A percentile compares a stretch with the other conserved stretches of the same genome.
Conservation (phyloP, 1,140 invertebrate genomes). For the Hormaphis cornu region DNA sequence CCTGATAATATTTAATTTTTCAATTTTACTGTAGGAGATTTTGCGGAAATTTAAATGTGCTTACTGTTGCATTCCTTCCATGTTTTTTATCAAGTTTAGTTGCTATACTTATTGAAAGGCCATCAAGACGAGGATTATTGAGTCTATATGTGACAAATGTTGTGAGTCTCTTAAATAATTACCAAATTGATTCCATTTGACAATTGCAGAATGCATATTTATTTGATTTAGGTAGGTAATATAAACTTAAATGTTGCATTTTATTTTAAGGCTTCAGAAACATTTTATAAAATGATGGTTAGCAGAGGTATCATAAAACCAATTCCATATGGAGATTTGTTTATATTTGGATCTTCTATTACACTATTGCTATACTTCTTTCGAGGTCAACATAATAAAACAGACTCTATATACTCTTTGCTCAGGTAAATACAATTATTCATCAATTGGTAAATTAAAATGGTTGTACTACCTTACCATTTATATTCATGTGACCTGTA, state of each 20-base stretch:
- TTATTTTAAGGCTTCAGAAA: constrained; percentile 58
- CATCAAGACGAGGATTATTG: constrained; percentile 57
- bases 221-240: too few species aligned
- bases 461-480: too few species aligned
- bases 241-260: too few species aligned
- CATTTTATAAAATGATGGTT: constrained; percentile 62
- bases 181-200: background rate
- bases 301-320: constrained; percentile 52
- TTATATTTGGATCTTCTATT: constrained; percentile 54
- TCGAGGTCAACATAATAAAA: constrained; percentile 45
- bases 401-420: constrained; percentile 56
- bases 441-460: too few species aligned
- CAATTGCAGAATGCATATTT: background rate
- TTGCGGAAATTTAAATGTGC: constrained; percentile 57
- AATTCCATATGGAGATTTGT: constrained; percentile 55
- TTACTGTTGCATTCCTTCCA: constrained; percentile 60
- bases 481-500: too few species aligned
- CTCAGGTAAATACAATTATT: constrained; percentile 44
- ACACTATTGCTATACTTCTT: constrained; percentile 52
- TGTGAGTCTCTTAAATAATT: constrained; percentile 44
- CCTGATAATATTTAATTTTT: background rate
- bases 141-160: constrained; percentile 73
- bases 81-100: constrained; percentile 58
- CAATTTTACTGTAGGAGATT: constrained; percentile 47
- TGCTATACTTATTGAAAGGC: constrained; percentile 65